Base-by-base conservation (phyloP, 2,888 invertebrate species). In the Mesodorylaimus sp. region DNA sequence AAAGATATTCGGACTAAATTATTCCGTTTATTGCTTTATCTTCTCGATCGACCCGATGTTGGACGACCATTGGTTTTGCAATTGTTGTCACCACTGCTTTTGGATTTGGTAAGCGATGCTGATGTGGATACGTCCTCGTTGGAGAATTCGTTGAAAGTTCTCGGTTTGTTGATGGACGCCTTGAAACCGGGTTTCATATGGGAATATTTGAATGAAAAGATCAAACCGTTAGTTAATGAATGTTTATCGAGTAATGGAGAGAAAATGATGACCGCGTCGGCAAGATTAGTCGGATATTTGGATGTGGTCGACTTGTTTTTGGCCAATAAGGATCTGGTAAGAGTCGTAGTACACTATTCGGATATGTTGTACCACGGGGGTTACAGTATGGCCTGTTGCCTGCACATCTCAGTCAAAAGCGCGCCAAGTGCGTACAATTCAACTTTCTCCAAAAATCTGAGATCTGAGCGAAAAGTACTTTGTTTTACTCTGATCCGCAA, bases 151-250 rank as follows among this genome's bases (percentile, higher is more conserved):
- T 73, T 80, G 16, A 85, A 85, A 68, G 82, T 81, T 23, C 83
- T 83, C 1, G 86, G 85, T 69, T 71, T 85, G 54, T 68, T 87
- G 26, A 82, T 87, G 64, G 79, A 80, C 49, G 80, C 83, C 0
- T 73, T 86, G 54, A 83, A 85, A 62, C 79, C 81, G n/a, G 79
- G 79, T 51, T 86, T 83, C 62, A 78, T 86, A 50, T 87, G 87
- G 86, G 77, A 78, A 55, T 84, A 80, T 61, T 76, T 82, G 56
- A 68, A 65, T 1, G 58, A 66, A 3, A 62, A 65, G 54, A 72
- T 71, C 58, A 60, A 61, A 32, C 7, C 7, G 32, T 32, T 32
- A 16, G 7, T 32, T 32, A 32, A 10, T 32, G 32, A 32, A 32
- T 32, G 10, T 7, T 32, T 16, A 16, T 7, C 32, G 41, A 39